Evolutionary conservation across 2,888 invertebrate genomes (phyloP), one percentile per base, ranked within the genome.

Genomic region (Latrodectus elegans): DNA sequence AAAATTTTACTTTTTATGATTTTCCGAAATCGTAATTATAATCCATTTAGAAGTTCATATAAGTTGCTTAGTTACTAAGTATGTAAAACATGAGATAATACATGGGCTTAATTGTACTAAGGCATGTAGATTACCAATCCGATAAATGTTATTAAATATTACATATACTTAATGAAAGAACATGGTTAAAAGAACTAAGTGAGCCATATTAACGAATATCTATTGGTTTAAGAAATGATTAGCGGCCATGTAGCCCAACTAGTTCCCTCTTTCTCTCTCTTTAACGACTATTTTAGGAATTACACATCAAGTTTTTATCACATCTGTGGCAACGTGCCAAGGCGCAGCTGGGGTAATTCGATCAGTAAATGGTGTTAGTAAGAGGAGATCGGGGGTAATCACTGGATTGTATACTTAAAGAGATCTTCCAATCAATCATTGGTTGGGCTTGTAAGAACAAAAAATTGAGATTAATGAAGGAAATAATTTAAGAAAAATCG

Each of bases 251-350:
- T 38, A 51, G 68, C 55, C 64, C 49, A 72, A 72, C 64, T 72
- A 72, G 72, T 72, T 72, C 80, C 9, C 38, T 22, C 22, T 22
- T 22, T 22, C 22, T 22, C 22, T 22, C 64, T 14, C 55, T 15
- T 55, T 68, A 77, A 77, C 77, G 77, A 77, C 67, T 77, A 77
- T 77, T 67, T 77, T 77, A 65, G 68, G 77, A 51, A 80, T 80
- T 72, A 72, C 72, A 64, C 80, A 80, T 80, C 60, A 80, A 80
- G 80, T 80, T 80, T 80, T 80, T 72, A 80, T 80, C 71, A 71
- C 73, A 80, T 80, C 73, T 80, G 80, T 73, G 80, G 80, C 80
- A 80, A 80, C 60, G 26, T 60, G 80, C 80, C 80, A 80, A 55
- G 64, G 52, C 49, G 64, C 72, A 72, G 55, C 72, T 60, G 72